phyloP scores from a whole-genome alignment of 2,888 invertebrate genomes.

The Acanthococcus lagerstroemiae region DNA sequence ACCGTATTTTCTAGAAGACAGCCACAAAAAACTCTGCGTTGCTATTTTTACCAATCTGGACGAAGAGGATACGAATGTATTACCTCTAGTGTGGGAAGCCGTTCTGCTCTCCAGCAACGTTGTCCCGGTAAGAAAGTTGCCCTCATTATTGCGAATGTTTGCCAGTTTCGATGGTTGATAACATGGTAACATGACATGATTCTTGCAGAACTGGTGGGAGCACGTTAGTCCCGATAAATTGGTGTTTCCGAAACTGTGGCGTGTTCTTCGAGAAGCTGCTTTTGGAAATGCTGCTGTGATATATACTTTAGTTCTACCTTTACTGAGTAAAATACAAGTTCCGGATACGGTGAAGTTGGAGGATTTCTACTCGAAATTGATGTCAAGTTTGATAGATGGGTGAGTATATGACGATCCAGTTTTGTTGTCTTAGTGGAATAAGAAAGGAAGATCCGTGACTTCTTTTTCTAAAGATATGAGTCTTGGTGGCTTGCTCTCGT shows the following conservation, averaged over 20 bases:
- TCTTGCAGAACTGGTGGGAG: constrained; percentile 57
- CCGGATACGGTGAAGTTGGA: constrained; percentile 43
- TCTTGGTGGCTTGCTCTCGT: too few species aligned
- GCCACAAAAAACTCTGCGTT: constrained; percentile 32
- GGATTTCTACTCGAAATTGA: constrained; percentile 55
- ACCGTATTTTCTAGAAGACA: constrained; percentile 31
- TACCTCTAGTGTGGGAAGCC: constrained; percentile 60
- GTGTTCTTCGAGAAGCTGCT: constrained; percentile 58
- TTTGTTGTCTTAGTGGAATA: constrained; percentile 8
- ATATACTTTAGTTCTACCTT: constrained; percentile 63
- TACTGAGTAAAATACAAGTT: constrained; percentile 59
- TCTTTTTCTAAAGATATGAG: neutral
- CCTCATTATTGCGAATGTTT: neutral
- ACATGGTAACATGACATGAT: constrained; percentile 28
- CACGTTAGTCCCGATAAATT: constrained; percentile 63
- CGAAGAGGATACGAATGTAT: constrained; percentile 56
- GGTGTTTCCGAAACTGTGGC: constrained; percentile 60
- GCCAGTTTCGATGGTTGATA: neutral
- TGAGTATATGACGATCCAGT: constrained; percentile 41
- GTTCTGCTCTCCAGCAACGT: neutral
- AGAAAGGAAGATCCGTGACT: neutral
- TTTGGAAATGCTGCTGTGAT: constrained; percentile 64
- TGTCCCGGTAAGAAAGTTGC: constrained; percentile 8
- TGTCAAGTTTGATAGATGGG: constrained; percentile 58
- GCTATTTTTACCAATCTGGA: constrained; percentile 49